phyloP scores from a whole-genome alignment of 2,797 vertebrate species.

The Onychomys torridus region DNA sequence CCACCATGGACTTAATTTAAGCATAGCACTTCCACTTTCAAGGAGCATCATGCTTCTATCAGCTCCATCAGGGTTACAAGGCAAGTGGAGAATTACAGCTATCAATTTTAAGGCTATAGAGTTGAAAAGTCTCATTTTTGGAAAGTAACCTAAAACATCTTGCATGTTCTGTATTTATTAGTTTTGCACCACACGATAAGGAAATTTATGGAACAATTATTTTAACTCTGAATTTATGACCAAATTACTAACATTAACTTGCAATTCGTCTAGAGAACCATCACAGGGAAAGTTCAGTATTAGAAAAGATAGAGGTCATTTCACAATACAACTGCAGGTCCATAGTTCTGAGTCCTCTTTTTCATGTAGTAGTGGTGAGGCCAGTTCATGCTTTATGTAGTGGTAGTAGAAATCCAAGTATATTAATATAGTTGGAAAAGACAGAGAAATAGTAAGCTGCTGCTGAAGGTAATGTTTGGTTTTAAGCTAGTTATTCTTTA shows the following conservation, averaged over 20 bases:
- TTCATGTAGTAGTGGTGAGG: neutral
- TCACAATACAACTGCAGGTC: neutral
- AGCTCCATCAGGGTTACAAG: conserved; percentile 67
- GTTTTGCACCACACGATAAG: conserved; percentile 23
- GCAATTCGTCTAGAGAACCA: conserved; percentile 34
- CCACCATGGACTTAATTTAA: conserved; percentile 70
- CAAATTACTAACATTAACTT: conserved; percentile 60
- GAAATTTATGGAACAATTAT: conserved; percentile 65
- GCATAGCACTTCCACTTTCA: conserved; percentile 58
- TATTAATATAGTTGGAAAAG: neutral
- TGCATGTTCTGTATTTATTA: conserved; percentile 42
- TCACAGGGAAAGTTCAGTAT: neutral
- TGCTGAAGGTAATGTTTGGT: neutral
- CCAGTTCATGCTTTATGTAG: neutral
- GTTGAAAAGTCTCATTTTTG: conserved; percentile 69
- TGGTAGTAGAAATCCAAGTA: neutral
- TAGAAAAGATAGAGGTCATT: conserved; percentile 54
- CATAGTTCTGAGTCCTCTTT: neutral
- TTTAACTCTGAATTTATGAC: conserved; percentile 63
- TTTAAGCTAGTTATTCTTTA: neutral
- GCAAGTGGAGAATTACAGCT: conserved; percentile 69
- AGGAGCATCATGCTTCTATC: conserved; percentile 67
- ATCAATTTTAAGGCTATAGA: conserved; percentile 75
- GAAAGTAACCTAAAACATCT: conserved; percentile 56
- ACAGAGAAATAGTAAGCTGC: neutral